Percentiles rank a stretch among this genome's conserved stretches.
Evolutionary conservation across 2,888 invertebrate genomes (phyloP).

Genomic region (Hypsopygia costalis): DNA sequence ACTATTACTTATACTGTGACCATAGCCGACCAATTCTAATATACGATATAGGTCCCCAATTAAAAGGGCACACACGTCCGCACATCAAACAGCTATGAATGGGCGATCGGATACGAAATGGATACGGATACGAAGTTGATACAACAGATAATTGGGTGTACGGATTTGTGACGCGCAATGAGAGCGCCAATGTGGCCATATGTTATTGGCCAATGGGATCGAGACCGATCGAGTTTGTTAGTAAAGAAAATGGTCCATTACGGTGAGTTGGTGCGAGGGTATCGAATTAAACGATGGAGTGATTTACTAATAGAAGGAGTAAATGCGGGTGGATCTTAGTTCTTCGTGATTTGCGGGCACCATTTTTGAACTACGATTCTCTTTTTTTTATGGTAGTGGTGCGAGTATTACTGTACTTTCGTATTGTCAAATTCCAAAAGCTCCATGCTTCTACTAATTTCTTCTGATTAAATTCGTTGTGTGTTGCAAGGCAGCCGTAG

Average conservation of each 20-base stretch:
- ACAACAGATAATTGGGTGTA: conserved; percentile 37
- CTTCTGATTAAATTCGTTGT: too few relatives aligned
- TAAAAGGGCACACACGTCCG: conserved; percentile 18
- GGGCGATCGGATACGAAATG: conserved; percentile 16
- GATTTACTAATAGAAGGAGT: neutral
- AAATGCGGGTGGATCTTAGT: too few relatives aligned
- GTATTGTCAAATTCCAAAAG: too few relatives aligned
- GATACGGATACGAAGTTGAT: conserved; percentile 19
- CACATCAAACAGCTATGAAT: conserved; percentile 25
- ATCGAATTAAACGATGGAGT: conserved; percentile 32
- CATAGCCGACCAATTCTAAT: too few relatives aligned
- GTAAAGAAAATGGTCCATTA: conserved; percentile 27
- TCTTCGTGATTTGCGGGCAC: too few relatives aligned
- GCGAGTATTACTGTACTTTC: too few relatives aligned
- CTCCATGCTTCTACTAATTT: too few relatives aligned
- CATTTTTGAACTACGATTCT: too few relatives aligned
- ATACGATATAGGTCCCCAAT: too few relatives aligned
- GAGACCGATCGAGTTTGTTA: neutral
- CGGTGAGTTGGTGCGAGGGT: conserved; percentile 36
- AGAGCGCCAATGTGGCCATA: conserved; percentile 10
- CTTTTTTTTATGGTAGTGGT: too few relatives aligned
- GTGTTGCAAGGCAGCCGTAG: too few relatives aligned
- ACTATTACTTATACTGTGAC: too few relatives aligned
- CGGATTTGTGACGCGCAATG: conserved; percentile 24
- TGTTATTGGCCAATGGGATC: neutral